A percentile compares a stretch with the other conserved stretches of the same genome.
Evolutionary conservation across 2,797 vertebrate species (phyloP).

Genomic region (Parauchenoglanis ngamensis): DNA sequence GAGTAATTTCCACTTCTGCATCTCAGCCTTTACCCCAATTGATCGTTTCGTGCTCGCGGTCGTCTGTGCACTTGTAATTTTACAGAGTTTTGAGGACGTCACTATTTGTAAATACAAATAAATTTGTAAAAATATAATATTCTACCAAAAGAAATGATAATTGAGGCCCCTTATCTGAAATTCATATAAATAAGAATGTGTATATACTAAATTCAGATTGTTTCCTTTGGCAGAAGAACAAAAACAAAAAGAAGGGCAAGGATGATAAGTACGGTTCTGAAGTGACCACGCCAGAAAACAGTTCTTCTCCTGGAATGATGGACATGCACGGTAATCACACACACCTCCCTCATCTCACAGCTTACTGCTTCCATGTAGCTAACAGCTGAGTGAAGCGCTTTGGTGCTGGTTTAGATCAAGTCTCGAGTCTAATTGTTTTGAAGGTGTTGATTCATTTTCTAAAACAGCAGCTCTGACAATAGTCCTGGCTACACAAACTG

Average conservation of each 20-base stretch:
- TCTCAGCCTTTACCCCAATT: not conserved
- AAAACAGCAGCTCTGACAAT: not conserved
- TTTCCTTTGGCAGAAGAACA: slow-evolving; percentile 83
- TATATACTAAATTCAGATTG: not conserved
- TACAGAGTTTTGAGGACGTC: not conserved
- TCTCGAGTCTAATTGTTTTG: not conserved
- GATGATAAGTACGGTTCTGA: slow-evolving; percentile 97
- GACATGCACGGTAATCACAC: slow-evolving; percentile 92
- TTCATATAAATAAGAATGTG: not conserved
- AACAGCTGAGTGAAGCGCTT: not conserved
- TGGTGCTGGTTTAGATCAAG: not conserved
- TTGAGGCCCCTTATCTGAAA: not conserved
- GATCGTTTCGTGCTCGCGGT: not conserved
- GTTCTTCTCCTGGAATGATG: slow-evolving; percentile 98
- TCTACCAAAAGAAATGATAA: not conserved
- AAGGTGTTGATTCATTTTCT: not conserved
- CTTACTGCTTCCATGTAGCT: not conserved
- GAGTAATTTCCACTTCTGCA: not conserved
- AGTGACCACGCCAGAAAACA: slow-evolving; percentile 96
- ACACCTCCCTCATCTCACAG: not conserved
- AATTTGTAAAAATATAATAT: too few species aligned
- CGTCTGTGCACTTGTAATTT: not conserved
- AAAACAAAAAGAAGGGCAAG: slow-evolving; percentile 97
- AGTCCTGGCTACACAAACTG: not conserved
- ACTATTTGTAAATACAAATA: not conserved